Evolutionary conservation across 2,797 vertebrate genomes (phyloP), one percentile per base, ranked within the genome.

Genomic region (Epinephelus coioides): DNA sequence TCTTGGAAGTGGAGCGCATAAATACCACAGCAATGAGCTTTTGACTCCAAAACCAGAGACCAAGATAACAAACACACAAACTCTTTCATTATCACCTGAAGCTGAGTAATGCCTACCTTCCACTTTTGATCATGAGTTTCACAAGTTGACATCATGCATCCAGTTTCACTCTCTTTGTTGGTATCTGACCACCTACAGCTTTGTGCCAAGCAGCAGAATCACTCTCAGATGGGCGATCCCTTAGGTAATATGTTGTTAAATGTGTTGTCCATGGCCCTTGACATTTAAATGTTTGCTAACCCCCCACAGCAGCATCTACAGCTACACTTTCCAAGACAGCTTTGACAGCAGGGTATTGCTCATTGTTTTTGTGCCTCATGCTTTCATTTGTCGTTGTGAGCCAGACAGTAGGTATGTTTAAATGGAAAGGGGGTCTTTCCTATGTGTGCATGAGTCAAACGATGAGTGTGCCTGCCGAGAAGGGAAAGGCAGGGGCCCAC

Each of bases 391-490:
- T 59, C 15, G 3, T 23, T 14, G 64, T 93, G 92, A 93, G 87
- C 60, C 85, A 91, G 82, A 91, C 89, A 91, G 88, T 83, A 73
- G 90, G 92, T 85, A 93, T 94, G 92, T 89, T 66, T 30, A 85
- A 90, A 91, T 86, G 76, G 76, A 84, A 93, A 83, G 51, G 44
- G 88, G 88, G 86, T 83, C 84, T 89, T 92, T 91, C 78, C 83
- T 87, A 44, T 60, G 59, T 78, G 60, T 59, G 65, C 4, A 38
- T 95, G 94, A 93, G 90, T 94, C 91, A 94, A 94, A 70, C 69
- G 74, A 86, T 94, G 94, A 94, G 87, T 91, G 92, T 88, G 87
- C 76, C 80, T 93, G 92, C 88, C 83, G 90, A 94, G 93, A 90
- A 92, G 86, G 81, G 77, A 84, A 85, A 89, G 81, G 84, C 88